Percentiles rank a stretch among this genome's conserved stretches.
These are phyloP conservation scores for Amiota minor DNA, from an alignment of 2,888 invertebrate species.

Conservation along the genomic window DNA sequence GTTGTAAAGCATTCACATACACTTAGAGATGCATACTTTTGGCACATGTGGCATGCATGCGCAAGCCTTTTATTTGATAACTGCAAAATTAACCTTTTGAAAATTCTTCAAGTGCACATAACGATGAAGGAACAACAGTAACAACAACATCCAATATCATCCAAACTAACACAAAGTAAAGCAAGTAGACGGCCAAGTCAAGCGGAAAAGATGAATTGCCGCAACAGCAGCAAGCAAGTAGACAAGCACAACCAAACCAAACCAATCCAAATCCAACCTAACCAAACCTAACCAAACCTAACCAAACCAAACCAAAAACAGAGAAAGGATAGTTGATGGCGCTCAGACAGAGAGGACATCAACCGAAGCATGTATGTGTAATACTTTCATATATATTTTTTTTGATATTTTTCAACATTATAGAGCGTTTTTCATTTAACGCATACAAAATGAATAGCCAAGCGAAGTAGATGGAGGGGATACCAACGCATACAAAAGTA, in stretches of 20 bases:
- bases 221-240: no score
- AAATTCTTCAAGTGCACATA: conserved; percentile 48
- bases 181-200: conserved; percentile 37
- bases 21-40: conserved; percentile 8
- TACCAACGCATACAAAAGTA: conserved; percentile 40
- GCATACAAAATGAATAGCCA: not conserved
- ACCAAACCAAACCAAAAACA: no score
- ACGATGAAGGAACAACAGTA: not conserved
- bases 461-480: conserved; percentile 31
- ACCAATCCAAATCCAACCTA: no score
- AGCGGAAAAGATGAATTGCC: conserved; percentile 40
- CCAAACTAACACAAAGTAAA: conserved; percentile 37
- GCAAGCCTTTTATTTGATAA: conserved; percentile 52
- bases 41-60: conserved; percentile 32
- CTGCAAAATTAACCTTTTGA: conserved; percentile 60
- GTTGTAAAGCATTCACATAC: conserved; percentile 4
- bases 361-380: conserved; percentile 24
- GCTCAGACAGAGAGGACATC: no score
- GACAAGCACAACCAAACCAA: no score
- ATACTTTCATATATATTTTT: conserved; percentile 25
- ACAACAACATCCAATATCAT: not conserved
- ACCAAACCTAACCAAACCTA: no score
- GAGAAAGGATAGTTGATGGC: no score
- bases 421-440: conserved; percentile 2
- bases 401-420: conserved; percentile 24